Conservation (phyloP, 2,888 invertebrate genomes). For the Anagyrus pseudococci region DNA sequence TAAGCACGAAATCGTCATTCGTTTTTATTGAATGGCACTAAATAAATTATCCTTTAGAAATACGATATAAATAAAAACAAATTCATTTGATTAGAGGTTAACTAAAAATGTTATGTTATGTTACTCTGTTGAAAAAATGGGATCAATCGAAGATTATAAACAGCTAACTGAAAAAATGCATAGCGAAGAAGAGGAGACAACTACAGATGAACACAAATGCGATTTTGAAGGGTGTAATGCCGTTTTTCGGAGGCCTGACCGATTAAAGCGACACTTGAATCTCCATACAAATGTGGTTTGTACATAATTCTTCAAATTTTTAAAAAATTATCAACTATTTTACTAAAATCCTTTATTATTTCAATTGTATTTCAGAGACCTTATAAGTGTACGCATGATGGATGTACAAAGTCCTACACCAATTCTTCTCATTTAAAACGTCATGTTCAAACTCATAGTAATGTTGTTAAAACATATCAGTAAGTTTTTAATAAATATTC, state of each 20-base stretch:
- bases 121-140: no score
- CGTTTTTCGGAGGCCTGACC: slow-evolving; percentile 65
- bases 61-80: no score
- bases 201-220: slow-evolving; percentile 58
- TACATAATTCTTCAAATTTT: background rate
- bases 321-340: background rate
- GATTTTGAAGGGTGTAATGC: slow-evolving; percentile 62
- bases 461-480: slow-evolving; percentile 41
- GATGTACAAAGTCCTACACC: slow-evolving; percentile 69
- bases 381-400: slow-evolving; percentile 66
- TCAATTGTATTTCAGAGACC: slow-evolving; percentile 64
- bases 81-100: no score
- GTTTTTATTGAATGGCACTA: no score
- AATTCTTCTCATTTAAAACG: slow-evolving; percentile 70
- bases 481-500: slow-evolving; percentile 36
- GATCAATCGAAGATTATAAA: background rate
- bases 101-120: no score
- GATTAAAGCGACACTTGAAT: slow-evolving; percentile 66
- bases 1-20: no score
- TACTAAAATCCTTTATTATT: background rate
- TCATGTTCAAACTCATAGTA: slow-evolving; percentile 66
- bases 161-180: no score
- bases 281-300: slow-evolving; percentile 68
- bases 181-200: background rate
- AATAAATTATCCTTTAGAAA: no score